Evolutionary conservation across 30 jellyfish, hydroid and myxozoan species (phyloP).

Genomic region (Aurelia sp.): DNA sequence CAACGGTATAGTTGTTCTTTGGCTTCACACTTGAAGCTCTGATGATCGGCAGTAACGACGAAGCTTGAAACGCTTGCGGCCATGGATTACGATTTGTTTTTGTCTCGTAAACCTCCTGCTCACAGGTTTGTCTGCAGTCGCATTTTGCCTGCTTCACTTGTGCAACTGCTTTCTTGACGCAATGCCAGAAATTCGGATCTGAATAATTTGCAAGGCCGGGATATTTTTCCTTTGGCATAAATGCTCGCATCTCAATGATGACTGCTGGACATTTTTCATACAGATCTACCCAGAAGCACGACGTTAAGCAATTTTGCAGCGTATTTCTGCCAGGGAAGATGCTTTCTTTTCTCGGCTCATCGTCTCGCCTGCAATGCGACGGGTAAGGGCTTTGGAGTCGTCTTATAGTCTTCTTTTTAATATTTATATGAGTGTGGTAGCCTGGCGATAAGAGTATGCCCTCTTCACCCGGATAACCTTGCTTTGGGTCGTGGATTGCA

Average conservation of each 20-base stretch:
- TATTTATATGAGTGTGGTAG: constrained; percentile 2
- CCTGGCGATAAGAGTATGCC: not conserved
- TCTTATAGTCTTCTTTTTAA: not conserved
- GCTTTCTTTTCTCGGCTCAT: constrained; percentile 13
- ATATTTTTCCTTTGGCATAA: not conserved
- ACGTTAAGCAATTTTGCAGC: not conserved
- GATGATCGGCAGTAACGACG: no score
- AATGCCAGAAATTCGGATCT: not conserved
- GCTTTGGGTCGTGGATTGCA: constrained; percentile 16
- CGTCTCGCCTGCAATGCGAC: not conserved
- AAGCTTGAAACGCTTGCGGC: constrained; percentile 18
- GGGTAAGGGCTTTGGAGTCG: not conserved
- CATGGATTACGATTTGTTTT: constrained; percentile 21
- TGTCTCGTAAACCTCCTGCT: constrained; percentile 4
- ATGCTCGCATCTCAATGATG: not conserved
- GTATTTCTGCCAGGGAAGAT: constrained; percentile 21
- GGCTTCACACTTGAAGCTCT: no score
- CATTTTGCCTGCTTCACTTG: not conserved
- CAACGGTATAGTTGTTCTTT: not conserved
- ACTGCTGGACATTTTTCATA: not conserved
- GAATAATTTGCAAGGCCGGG: constrained; percentile 1
- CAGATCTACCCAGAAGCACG: not conserved
- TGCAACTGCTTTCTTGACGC: not conserved
- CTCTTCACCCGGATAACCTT: not conserved
- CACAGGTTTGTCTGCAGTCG: constrained; percentile 15